Conservation (phyloP, 1,140 invertebrate genomes). For the Meloidogyne floridensis region DNA sequence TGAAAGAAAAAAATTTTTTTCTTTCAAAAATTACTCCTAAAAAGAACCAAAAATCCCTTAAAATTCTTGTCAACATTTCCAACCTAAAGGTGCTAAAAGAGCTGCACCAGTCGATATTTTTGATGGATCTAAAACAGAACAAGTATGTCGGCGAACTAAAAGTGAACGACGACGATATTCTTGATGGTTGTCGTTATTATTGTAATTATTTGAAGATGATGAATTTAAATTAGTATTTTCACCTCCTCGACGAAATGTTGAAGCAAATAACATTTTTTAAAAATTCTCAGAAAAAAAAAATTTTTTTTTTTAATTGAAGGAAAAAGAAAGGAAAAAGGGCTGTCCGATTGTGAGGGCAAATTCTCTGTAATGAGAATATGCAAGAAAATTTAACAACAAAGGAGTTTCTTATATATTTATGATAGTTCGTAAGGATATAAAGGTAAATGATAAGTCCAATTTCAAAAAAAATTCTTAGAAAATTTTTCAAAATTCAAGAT, state of each 20-base stretch:
- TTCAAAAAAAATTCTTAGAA: too few species aligned
- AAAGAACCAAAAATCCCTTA: too few species aligned
- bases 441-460: too few species aligned
- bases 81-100: conserved; percentile 17
- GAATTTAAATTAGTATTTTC: conserved; percentile 37
- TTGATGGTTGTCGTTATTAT: background rate
- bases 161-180: conserved; percentile 47
- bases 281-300: conserved; percentile 14
- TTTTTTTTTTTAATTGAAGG: background rate
- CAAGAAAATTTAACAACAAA: too few species aligned
- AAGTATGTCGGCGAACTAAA: conserved; percentile 57
- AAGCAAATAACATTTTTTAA: conserved; percentile 47
- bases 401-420: too few species aligned
- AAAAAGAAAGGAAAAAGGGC: background rate
- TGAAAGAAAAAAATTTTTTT: too few species aligned
- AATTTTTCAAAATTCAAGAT: too few species aligned
- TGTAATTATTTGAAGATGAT: too few species aligned
- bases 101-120: conserved; percentile 8
- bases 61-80: background rate
- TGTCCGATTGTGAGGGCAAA: background rate
- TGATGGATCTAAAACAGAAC: conserved; percentile 42
- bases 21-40: background rate
- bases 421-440: too few species aligned
- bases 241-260: conserved; percentile 58
- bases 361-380: too few species aligned